phyloP scores from a whole-genome alignment of 2,797 vertebrate genomes.

The Fringilla coelebs region DNA sequence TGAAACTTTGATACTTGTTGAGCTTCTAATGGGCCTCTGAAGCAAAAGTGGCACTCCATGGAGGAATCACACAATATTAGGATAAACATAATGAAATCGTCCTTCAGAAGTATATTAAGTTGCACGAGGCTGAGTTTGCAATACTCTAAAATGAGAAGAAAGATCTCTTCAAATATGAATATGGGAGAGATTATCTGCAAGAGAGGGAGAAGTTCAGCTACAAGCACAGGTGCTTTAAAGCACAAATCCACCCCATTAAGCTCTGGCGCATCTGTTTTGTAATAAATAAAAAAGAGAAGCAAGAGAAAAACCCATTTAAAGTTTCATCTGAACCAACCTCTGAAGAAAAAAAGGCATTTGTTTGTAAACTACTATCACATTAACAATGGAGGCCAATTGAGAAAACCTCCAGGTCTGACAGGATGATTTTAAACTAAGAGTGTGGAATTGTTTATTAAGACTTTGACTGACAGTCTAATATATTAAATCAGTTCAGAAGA shows the following conservation, averaged over 20 bases:
- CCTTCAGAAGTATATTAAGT: constrained; percentile 34
- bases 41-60: neutral
- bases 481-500: constrained; percentile 81
- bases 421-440: constrained; percentile 71
- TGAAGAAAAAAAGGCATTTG: constrained; percentile 44
- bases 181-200: constrained; percentile 40
- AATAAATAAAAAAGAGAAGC: constrained; percentile 41
- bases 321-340: constrained; percentile 23
- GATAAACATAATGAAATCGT: constrained; percentile 40
- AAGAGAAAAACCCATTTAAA: constrained; percentile 53
- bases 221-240: constrained; percentile 58
- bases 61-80: constrained; percentile 9
- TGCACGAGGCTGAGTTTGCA: constrained; percentile 41
- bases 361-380: constrained; percentile 73
- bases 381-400: constrained; percentile 69
- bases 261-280: constrained; percentile 30
- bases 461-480: constrained; percentile 82
- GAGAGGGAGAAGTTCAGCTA: constrained; percentile 14
- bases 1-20: neutral
- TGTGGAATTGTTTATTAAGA: constrained; percentile 77
- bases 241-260: constrained; percentile 19
- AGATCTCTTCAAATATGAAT: constrained; percentile 20
- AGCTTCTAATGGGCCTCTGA: constrained; percentile 4
- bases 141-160: constrained; percentile 29
- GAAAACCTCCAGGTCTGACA: constrained; percentile 66